phyloP scores from a whole-genome alignment of 2,888 invertebrate genomes.

The Megaustenia siamemsis region DNA sequence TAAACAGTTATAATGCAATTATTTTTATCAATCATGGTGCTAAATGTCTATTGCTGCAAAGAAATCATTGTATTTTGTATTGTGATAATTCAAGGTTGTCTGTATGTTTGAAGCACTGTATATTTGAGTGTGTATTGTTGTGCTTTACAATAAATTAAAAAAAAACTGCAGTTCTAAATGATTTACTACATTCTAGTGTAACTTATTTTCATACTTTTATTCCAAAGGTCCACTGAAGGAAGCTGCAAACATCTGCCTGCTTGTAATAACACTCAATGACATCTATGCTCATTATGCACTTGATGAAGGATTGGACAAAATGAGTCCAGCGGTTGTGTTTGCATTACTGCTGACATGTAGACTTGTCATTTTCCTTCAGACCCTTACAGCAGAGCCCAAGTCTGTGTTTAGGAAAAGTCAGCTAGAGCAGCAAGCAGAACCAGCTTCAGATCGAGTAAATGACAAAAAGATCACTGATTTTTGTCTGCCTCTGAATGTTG shows the following conservation, averaged over 20 bases:
- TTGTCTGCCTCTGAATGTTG: too few species aligned
- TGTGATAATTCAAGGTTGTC: too few species aligned
- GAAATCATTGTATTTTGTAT: too few species aligned
- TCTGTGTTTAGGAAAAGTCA: conserved; percentile 61
- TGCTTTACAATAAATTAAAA: too few species aligned
- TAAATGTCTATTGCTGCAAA: too few species aligned
- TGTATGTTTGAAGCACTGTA: too few species aligned
- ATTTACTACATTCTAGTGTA: too few species aligned
- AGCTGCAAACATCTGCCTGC: conserved; percentile 90
- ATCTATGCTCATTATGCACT: conserved; percentile 87
- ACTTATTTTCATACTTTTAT: too few species aligned
- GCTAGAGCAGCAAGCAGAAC: conserved; percentile 46
- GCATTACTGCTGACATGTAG: conserved; percentile 78
- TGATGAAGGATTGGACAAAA: conserved; percentile 78
- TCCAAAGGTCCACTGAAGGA: conserved; percentile 92
- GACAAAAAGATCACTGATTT: conserved; percentile 61
- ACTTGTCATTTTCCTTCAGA: conserved; percentile 78
- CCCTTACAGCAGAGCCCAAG: conserved; percentile 63
- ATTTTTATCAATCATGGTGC: too few species aligned
- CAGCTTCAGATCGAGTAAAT: conserved; percentile 49
- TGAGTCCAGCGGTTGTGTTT: conserved; percentile 80
- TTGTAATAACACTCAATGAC: conserved; percentile 91
- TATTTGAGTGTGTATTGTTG: too few species aligned
- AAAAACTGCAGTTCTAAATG: too few species aligned
- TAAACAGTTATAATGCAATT: too few species aligned